Percentiles rank a stretch among this genome's conserved stretches.
Conservation (phyloP, 1,140 invertebrate species). For the Zaprionus ornatus region DNA sequence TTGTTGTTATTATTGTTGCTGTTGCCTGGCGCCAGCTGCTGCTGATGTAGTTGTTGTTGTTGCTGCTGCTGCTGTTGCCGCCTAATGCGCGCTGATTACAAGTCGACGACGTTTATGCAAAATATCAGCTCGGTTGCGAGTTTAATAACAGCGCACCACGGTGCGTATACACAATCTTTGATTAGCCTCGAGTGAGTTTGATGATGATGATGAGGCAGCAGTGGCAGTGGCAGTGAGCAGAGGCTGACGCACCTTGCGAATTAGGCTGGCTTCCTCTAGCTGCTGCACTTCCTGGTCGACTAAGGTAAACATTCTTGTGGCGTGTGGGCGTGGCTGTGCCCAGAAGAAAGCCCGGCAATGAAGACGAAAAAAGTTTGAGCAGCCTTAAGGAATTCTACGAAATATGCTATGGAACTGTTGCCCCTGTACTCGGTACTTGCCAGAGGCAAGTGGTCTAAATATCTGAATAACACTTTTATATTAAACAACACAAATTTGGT, state of each 20-base stretch:
- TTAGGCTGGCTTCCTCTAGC: neutral
- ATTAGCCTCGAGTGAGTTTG: slow-evolving; percentile 48
- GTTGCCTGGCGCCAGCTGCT: slow-evolving; percentile 18
- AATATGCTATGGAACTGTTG: neutral
- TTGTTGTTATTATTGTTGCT: no score
- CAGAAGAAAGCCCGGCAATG: neutral
- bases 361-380: neutral
- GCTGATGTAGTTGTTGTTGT: slow-evolving; percentile 18
- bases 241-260: neutral
- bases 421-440: no score
- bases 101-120: slow-evolving; percentile 78
- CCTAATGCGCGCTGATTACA: slow-evolving; percentile 62
- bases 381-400: neutral
- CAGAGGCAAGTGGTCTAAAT: no score
- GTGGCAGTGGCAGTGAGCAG: neutral
- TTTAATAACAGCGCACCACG: slow-evolving; percentile 66
- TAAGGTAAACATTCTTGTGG: neutral
- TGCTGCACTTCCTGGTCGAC: neutral
- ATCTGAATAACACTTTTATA: no score
- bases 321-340: neutral
- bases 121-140: slow-evolving; percentile 37
- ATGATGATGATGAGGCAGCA: neutral
- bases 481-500: no score
- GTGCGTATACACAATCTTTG: slow-evolving; percentile 78
- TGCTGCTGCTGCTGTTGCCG: slow-evolving; percentile 35